These are phyloP conservation scores for Amniataba percoides DNA, from an alignment of 2,797 vertebrate species.

Conservation along the genomic window DNA sequence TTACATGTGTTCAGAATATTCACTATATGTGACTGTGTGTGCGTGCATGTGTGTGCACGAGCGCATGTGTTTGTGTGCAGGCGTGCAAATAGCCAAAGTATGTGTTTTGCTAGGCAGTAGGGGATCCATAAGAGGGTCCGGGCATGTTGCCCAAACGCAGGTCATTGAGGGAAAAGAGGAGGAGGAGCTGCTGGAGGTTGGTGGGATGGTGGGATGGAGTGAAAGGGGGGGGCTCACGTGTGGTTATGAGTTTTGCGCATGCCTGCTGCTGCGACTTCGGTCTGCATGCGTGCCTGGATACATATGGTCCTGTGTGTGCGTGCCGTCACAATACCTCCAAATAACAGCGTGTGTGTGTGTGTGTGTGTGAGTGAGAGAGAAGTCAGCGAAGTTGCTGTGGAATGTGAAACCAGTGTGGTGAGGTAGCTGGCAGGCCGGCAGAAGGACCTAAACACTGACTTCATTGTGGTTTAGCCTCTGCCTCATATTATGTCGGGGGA, in stretches of 20 bases:
- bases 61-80: conserved; percentile 24
- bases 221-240: conserved; percentile 50
- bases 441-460: conserved; percentile 79
- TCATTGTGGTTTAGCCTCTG: conserved; percentile 80
- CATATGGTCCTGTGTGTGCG: conserved; percentile 71
- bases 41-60: neutral
- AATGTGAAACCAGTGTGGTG: conserved; percentile 77
- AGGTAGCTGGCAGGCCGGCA: conserved; percentile 69
- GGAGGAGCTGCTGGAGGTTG: conserved; percentile 53
- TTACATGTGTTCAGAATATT: conserved; percentile 40
- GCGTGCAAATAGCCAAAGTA: conserved; percentile 42
- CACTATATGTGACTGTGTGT: neutral
- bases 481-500: conserved; percentile 76
- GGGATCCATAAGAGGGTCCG: conserved; percentile 72
- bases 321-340: conserved; percentile 66
- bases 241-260: conserved; percentile 55
- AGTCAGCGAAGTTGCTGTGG: conserved; percentile 72
- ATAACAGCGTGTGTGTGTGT: conserved; percentile 55
- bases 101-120: conserved; percentile 67
- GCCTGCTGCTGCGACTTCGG: conserved; percentile 53
- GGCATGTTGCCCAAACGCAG: conserved; percentile 71
- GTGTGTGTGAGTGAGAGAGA: conserved; percentile 42
- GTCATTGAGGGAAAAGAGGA: conserved; percentile 71
- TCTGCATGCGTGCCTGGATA: conserved; percentile 61
- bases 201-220: too few species aligned